These are phyloP conservation scores for Aldabrachelys gigantea DNA, from an alignment of 2,113 vertebrate genomes.

Conservation along the genomic window DNA sequence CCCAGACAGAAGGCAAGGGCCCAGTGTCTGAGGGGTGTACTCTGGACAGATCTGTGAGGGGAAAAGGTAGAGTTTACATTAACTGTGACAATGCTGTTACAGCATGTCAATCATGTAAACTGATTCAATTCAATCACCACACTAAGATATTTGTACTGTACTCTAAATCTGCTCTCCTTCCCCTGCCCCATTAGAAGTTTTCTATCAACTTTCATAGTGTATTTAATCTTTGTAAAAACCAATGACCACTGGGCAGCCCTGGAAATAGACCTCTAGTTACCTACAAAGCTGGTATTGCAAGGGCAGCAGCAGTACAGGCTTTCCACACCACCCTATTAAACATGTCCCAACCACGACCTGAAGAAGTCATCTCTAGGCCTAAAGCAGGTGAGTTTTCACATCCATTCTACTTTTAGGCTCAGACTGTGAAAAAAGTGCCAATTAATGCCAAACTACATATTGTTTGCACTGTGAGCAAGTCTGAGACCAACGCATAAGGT, in stretches of 20 bases:
- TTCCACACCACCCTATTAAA: neutral
- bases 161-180: neutral
- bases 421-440: neutral
- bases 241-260: neutral
- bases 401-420: neutral
- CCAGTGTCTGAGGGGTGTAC: neutral
- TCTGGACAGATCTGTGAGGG: neutral
- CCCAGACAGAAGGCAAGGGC: neutral
- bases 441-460: neutral
- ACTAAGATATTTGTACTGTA: neutral
- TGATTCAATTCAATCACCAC: neutral
- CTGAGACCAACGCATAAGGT: neutral
- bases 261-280: neutral
- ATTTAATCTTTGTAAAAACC: neutral
- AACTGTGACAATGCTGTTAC: neutral
- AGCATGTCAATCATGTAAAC: neutral
- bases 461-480: neutral
- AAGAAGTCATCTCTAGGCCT: neutral
- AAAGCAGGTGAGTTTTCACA: accelerated
- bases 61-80: neutral
- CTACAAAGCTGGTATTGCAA: neutral
- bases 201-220: neutral
- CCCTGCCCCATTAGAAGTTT: neutral
- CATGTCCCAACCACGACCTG: neutral
- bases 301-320: neutral